Percentiles rank a stretch among this genome's conserved stretches.
Conservation (phyloP, 2,113 vertebrate species). For the Papio anubis region DNA sequence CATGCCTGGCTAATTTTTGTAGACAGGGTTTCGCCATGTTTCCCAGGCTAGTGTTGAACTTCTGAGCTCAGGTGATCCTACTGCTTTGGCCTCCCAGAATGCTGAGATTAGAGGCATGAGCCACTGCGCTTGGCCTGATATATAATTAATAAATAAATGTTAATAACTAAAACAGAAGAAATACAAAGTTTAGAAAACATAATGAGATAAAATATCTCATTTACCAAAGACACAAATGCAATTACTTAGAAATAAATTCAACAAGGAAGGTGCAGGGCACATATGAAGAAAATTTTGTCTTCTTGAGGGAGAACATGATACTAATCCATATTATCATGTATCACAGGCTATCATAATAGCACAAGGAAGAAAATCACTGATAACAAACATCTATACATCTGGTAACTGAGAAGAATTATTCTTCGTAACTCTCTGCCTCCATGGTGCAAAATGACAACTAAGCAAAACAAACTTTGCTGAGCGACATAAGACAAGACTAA, state of each 20-base stretch:
- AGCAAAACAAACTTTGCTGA: neutral
- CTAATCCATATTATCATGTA: neutral
- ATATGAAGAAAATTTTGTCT: neutral
- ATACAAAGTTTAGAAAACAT: neutral
- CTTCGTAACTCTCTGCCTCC: neutral
- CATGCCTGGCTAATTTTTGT: no score
- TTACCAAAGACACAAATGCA: neutral
- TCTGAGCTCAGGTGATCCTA: no score
- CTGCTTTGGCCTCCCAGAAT: no score
- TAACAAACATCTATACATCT: no score
- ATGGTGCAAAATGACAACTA: neutral
- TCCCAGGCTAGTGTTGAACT: no score
- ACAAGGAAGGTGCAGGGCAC: neutral
- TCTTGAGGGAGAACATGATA: neutral
- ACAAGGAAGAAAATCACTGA: no score
- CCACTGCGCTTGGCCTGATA: no score
- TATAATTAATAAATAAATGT: neutral
- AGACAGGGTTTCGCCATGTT: no score
- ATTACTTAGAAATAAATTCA: constrained; percentile 14
- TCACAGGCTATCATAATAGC: no score
- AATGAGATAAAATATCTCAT: neutral
- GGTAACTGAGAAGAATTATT: neutral
- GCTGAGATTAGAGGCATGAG: no score
- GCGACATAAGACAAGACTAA: neutral
- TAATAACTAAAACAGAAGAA: neutral